Base-by-base conservation (phyloP, 37 sponge, comb jelly and placozoan genomes). In the Tethya wilhelma region DNA sequence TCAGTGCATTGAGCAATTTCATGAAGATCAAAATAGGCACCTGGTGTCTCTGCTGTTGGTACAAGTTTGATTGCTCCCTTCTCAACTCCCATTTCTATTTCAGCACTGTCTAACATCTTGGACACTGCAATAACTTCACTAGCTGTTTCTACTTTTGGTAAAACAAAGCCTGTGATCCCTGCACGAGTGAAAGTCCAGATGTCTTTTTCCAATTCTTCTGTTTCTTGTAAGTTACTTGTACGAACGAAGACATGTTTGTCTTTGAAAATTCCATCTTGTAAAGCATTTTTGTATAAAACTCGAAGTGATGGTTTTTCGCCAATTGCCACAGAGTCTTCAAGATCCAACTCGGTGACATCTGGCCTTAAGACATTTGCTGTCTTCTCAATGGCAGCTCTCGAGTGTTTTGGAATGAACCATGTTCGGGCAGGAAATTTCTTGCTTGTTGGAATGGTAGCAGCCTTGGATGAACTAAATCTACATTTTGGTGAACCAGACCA, bases 271-370 rank as follows among this genome's bases (percentile, higher is more conserved):
- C 29, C 29, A 23, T 60, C 63, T 6, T 45, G 6, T 25, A 72
- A 11, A 5, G 55, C 73, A 45, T 43, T 42, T 12, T 9, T 4
- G 44, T 72, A 72, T 33, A 44, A 26, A 14, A 44, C 30, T 39
- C 73, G 23, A 11, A 72, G 22, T 4, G 56, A 25, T 8, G 12
- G 29, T 23, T 72, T 72, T 44, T 72, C 73, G 44, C 44, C 55
- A 11, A 3, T 25, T 5, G 49, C 46, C 12, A 72, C 73, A 20
- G 73, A 72, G 31, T 72, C 73, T 72, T 72, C 73, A 11, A 72
- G 22, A 44, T 72, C 73, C 7, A 72, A 32, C 7, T 23, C 31
- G 4, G 44, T 26, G 22, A 14, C 31, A 43, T 72, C 73, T 4
- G 73, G 26, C 22, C 63, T 7, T n/a, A n/a, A n/a, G 7, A 60